A percentile compares a stretch with the other conserved stretches of the same genome.
Conservation (phyloP, 2,888 invertebrate species). For the Parnassius orleans region DNA sequence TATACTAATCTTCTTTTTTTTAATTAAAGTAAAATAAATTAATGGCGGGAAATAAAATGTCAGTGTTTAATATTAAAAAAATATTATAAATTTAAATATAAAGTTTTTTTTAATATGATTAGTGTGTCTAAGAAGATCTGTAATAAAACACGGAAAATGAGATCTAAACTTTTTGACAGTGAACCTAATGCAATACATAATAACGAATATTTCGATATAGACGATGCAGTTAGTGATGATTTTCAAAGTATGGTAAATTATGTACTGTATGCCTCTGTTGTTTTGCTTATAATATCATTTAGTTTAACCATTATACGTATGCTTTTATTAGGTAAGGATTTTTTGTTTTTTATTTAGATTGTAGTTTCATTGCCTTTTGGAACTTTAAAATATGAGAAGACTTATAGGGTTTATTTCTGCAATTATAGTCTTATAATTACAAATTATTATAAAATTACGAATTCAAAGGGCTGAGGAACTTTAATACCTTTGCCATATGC, state of each 20-base stretch:
- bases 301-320: constrained; percentile 9
- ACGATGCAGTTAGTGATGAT: constrained; percentile 9
- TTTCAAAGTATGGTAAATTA: constrained; percentile 1
- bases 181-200: constrained; percentile 2
- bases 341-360: constrained; percentile 2
- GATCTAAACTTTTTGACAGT: constrained; percentile 5
- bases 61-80: too few relatives aligned
- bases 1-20: too few relatives aligned
- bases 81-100: neutral
- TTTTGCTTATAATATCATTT: constrained; percentile 4
- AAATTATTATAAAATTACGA: too few relatives aligned
- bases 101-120: neutral
- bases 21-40: too few relatives aligned
- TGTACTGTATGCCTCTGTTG: constrained; percentile 4
- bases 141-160: constrained; percentile 5
- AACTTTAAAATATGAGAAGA: too few relatives aligned
- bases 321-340: constrained; percentile 19
- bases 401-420: too few relatives aligned
- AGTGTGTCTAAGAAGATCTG: neutral
- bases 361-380: too few relatives aligned
- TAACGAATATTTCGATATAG: constrained; percentile 8
- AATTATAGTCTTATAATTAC: too few relatives aligned
- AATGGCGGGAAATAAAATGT: too few relatives aligned
- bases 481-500: too few relatives aligned
- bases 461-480: too few relatives aligned